These are phyloP conservation scores for Excalfactoria chinensis DNA, from an alignment of 2,113 vertebrate genomes.

Conservation along the genomic window DNA sequence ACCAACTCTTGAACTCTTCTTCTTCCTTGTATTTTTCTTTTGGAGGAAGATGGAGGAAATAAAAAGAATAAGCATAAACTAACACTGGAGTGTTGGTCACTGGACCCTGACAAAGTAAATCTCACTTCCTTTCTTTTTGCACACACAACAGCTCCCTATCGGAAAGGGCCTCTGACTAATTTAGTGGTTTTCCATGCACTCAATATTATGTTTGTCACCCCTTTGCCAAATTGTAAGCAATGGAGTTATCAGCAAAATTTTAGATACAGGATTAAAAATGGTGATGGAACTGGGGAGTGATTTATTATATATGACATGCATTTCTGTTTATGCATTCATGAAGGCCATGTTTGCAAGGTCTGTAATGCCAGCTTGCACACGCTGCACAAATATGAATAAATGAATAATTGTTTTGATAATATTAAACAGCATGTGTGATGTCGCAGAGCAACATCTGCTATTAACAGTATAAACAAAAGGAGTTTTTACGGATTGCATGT, in stretches of 20 bases:
- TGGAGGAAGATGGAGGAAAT: neutral
- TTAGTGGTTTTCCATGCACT: neutral
- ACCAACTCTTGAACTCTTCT: constrained; percentile 52
- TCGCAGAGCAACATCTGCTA: constrained; percentile 77
- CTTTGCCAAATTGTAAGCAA: neutral
- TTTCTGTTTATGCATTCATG: constrained; percentile 65
- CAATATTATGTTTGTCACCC: neutral
- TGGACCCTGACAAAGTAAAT: neutral
- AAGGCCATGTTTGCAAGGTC: constrained; percentile 67
- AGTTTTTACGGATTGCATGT: constrained; percentile 45
- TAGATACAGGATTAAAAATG: constrained; percentile 10
- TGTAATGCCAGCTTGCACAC: constrained; percentile 68
- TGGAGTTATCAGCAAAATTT: constrained; percentile 7
- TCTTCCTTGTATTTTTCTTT: constrained; percentile 1
- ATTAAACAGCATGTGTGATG: constrained; percentile 79
- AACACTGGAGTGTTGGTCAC: neutral
- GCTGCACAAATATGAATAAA: constrained; percentile 74
- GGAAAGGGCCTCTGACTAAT: neutral
- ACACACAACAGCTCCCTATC: neutral
- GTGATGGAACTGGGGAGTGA: constrained; percentile 23
- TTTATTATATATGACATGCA: constrained; percentile 52
- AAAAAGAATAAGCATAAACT: neutral
- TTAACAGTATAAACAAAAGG: constrained; percentile 75
- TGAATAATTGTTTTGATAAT: constrained; percentile 82
- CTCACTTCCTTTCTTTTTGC: neutral